phyloP scores from a whole-genome alignment of 1,140 invertebrate genomes.

The Papilio helenus region DNA sequence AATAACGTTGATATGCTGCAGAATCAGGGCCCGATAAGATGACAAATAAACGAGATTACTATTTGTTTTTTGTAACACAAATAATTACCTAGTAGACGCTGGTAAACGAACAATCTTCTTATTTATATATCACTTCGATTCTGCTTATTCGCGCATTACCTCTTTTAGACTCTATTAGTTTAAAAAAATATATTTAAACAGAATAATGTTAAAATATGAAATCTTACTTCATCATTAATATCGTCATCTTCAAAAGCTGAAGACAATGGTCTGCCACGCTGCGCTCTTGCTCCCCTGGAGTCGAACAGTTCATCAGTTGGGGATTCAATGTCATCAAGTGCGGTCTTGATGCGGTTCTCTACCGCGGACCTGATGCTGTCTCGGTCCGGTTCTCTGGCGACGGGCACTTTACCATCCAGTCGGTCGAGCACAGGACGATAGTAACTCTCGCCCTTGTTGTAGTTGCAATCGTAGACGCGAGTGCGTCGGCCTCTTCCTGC shows the following conservation, averaged over 20 bases:
- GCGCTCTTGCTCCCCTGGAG: slow-evolving; percentile 75
- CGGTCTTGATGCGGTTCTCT: slow-evolving; percentile 80
- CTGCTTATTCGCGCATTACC: too few relatives aligned
- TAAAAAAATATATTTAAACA: not conserved
- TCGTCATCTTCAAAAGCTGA: slow-evolving; percentile 79
- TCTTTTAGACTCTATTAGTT: too few relatives aligned
- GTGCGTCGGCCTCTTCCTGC: slow-evolving; percentile 86
- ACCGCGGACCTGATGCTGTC: slow-evolving; percentile 69
- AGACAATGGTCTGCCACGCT: slow-evolving; percentile 73
- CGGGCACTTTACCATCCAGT: slow-evolving; percentile 87
- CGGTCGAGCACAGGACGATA: slow-evolving; percentile 89
- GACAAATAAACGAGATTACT: too few relatives aligned
- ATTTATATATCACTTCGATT: too few relatives aligned
- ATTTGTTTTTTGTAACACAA: too few relatives aligned
- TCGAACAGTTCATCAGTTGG: slow-evolving; percentile 74
- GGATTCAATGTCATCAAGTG: slow-evolving; percentile 79
- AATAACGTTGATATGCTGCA: not conserved
- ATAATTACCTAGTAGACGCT: too few relatives aligned
- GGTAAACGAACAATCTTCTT: too few relatives aligned
- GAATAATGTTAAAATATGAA: not conserved
- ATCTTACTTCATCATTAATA: slow-evolving; percentile 76
- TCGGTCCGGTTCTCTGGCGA: slow-evolving; percentile 73
- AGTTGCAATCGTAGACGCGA: slow-evolving; percentile 91
- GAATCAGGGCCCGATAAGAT: too few relatives aligned
- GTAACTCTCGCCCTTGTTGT: slow-evolving; percentile 90